Percentiles rank a stretch among this genome's conserved stretches.
Conservation (phyloP, 2,888 invertebrate species). For the Petrolisthes cinctipes region DNA sequence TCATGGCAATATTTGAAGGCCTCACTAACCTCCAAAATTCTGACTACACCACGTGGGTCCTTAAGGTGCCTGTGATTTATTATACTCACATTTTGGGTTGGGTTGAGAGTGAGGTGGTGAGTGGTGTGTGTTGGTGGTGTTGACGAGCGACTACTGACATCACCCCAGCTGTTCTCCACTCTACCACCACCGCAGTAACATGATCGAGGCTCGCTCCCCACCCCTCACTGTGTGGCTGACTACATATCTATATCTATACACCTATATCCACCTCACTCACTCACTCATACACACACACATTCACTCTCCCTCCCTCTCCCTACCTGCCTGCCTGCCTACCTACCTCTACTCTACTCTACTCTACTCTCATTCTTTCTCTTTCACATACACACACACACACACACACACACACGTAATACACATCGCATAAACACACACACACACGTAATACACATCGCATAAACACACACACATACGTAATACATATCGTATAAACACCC, state of each 20-base stretch:
- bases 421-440: too few relatives aligned
- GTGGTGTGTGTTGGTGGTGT: conserved; percentile 20
- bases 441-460: too few relatives aligned
- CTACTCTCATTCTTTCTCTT: conserved; percentile 10
- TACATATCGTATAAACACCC: too few relatives aligned
- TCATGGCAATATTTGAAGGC: too few relatives aligned
- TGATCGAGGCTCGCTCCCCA: conserved; percentile 29
- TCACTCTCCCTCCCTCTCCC: conserved; percentile 45
- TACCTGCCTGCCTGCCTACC: conserved; percentile 36
- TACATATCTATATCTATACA: conserved; percentile 36
- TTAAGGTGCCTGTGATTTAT: too few relatives aligned
- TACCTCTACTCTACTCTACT: conserved; percentile 16
- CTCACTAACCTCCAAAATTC: too few relatives aligned
- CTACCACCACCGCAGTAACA: conserved; percentile 25
- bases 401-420: not conserved
- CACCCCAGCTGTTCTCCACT: conserved; percentile 27
- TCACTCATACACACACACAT: conserved; percentile 38
- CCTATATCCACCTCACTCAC: conserved; percentile 27
- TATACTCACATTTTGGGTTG: too few relatives aligned
- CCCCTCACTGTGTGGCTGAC: conserved; percentile 32
- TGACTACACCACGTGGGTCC: too few relatives aligned
- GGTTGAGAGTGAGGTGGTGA: conserved; percentile 17
- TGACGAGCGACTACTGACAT: conserved; percentile 37
- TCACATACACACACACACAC: too few relatives aligned
- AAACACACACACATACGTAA: too few relatives aligned